Conservation (phyloP, 64 coral and sea anemone species). For the Montipora cactus region DNA sequence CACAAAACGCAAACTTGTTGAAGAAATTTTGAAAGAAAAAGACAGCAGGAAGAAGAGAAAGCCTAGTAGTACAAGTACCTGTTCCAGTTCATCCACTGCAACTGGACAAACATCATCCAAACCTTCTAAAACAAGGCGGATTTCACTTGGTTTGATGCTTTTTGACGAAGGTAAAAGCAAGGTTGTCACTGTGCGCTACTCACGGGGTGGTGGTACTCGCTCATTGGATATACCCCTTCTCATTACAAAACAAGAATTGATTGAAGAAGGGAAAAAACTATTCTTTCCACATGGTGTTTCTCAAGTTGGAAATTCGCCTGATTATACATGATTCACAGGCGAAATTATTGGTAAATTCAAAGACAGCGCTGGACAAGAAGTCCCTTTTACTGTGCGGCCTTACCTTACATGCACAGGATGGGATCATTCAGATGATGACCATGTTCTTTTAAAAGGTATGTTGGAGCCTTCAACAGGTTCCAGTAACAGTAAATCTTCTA, state of each 20-base stretch:
- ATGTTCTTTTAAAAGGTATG: not conserved
- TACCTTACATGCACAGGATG: not conserved
- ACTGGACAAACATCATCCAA: not conserved
- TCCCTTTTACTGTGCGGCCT: conserved; percentile 38
- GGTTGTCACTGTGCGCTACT: conserved; percentile 25
- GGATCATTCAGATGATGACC: not conserved
- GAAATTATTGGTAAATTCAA: conserved; percentile 16
- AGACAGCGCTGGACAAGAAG: conserved; percentile 25
- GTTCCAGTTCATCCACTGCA: not conserved
- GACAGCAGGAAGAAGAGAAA: conserved; percentile 39
- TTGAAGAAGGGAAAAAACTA: conserved; percentile 34
- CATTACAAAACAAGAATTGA: conserved; percentile 42
- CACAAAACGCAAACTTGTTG: conserved; percentile 13
- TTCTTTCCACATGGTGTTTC: conserved; percentile 55
- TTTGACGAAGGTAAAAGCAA: conserved; percentile 22
- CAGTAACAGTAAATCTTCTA: not conserved
- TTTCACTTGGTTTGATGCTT: conserved; percentile 52
- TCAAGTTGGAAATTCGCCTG: not conserved
- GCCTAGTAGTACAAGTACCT: not conserved
- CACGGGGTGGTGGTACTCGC: conserved; percentile 43
- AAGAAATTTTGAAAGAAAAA: conserved; percentile 53
- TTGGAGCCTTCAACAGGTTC: not conserved
- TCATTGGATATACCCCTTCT: conserved; percentile 27
- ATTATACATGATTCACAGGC: conserved; percentile 68
- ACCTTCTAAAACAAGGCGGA: conserved; percentile 15